Evolutionary conservation across 2,797 vertebrate genomes (phyloP).

Genomic region (Zonotrichia albicollis): DNA sequence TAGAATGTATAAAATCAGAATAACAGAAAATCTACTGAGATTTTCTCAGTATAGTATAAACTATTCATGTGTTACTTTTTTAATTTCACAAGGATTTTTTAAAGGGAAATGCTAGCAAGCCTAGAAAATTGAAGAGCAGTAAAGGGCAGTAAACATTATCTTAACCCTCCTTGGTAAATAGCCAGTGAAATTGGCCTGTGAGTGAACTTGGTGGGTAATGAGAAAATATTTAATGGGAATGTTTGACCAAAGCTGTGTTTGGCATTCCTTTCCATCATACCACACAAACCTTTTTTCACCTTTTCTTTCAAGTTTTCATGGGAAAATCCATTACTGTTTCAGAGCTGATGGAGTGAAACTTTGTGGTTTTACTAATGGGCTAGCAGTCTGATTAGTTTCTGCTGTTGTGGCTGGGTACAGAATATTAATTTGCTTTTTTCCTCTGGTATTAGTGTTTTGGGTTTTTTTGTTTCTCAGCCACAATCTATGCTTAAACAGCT

Average conservation of each 20-base stretch:
- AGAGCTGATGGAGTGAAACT: conserved; percentile 44
- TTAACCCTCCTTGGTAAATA: conserved; percentile 56
- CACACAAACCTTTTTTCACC: conserved; percentile 59
- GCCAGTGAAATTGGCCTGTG: conserved; percentile 62
- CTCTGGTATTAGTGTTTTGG: not conserved
- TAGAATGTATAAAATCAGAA: not conserved
- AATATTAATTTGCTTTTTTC: not conserved
- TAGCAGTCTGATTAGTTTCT: not conserved
- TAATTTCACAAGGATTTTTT: not conserved
- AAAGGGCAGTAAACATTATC: conserved; percentile 42
- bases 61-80: not conserved
- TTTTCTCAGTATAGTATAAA: not conserved
- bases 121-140: conserved; percentile 38
- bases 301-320: conserved; percentile 67
- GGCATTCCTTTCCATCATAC: conserved; percentile 69
- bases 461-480: not conserved
- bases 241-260: conserved; percentile 66
- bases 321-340: conserved; percentile 46
- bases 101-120: not conserved
- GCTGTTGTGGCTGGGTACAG: not conserved
- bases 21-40: not conserved
- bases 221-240: conserved; percentile 60
- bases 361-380: conserved; percentile 36
- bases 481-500: not conserved
- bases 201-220: conserved; percentile 65